Evolutionary conservation across 2,113 vertebrate species (phyloP).

Genomic region (Caracal caracal): DNA sequence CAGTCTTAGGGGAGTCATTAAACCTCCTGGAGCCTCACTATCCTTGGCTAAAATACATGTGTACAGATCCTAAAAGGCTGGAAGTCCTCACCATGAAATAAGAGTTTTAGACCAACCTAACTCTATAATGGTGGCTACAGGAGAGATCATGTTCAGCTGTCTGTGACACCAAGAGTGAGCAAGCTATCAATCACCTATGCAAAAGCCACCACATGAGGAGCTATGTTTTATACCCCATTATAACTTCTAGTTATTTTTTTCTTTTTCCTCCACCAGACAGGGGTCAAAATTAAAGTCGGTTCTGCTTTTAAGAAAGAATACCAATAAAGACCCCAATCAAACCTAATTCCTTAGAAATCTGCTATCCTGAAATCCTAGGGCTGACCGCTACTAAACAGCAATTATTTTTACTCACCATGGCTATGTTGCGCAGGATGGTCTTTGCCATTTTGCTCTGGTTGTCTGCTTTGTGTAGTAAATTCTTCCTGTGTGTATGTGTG

Average conservation of each 20-base stretch:
- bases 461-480: not conserved
- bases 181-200: not conserved
- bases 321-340: not conserved
- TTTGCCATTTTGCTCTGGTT: not conserved
- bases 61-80: not conserved
- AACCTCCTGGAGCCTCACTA: not conserved
- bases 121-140: not conserved
- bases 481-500: not conserved
- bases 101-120: not conserved
- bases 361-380: not conserved
- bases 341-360: not conserved
- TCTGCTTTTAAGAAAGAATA: not conserved
- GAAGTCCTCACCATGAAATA: not conserved
- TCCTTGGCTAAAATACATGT: not conserved
- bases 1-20: not conserved
- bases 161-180: not conserved
- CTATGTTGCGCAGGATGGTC: not conserved
- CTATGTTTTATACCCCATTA: not conserved
- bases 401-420: slow-evolving; percentile 53
- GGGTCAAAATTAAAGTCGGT: not conserved
- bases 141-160: not conserved
- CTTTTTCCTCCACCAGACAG: not conserved
- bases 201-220: not conserved
- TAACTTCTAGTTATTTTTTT: not conserved
- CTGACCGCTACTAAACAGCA: rapidly evolving